Base-by-base conservation (phyloP, 2,797 vertebrate species). In the Corythornis leucogaster region DNA sequence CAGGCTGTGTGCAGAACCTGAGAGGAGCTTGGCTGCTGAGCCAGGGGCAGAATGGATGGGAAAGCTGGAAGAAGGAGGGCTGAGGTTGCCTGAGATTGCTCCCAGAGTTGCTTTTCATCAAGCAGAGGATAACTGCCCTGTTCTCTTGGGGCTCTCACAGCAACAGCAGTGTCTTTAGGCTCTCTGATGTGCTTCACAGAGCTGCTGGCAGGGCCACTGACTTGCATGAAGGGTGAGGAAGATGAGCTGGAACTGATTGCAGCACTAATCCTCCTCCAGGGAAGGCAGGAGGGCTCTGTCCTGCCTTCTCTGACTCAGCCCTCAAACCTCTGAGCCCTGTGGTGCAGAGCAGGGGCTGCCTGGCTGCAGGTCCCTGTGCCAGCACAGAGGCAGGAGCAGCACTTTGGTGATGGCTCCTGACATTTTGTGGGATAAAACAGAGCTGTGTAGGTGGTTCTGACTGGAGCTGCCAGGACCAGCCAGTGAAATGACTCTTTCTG, bases 391-490 rank as follows among this genome's bases (percentile, higher is more conserved):
- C 25, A 85, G 66, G 70, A 94, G 62, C 35, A 86, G 48, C 35
- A 54, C 66, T 95, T 69, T 87, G 74, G 68, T 87, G 73, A 71
- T 80, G 48, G 89, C 20, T 92, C 53, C 31, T 82, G 53, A 80
- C 93, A 91, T 82, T 64, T 63, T 50, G 59, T 70, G 66, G 81
- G 61, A 67, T 55, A 93, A 42, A 89, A 73, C 43, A 80, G 78
- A 89, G 43, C 31, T 51, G 80, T 61, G 78, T 92, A 86, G 94
- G 84, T 90, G 50, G 50, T 77, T 94, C 90, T 71, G 51, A 69
- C 54, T 67, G 38, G 42, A 95, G 55, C 71, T 89, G 75, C 82
- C 91, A 92, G 94, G 61, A 77, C 79, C 70, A 90, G 43, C 61
- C 80, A 85, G 26, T 19, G 53, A 93, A 93, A 93, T 69, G 2